Evolutionary conservation across 2,888 invertebrate species (phyloP).

Genomic region (Strigamia maritima): DNA sequence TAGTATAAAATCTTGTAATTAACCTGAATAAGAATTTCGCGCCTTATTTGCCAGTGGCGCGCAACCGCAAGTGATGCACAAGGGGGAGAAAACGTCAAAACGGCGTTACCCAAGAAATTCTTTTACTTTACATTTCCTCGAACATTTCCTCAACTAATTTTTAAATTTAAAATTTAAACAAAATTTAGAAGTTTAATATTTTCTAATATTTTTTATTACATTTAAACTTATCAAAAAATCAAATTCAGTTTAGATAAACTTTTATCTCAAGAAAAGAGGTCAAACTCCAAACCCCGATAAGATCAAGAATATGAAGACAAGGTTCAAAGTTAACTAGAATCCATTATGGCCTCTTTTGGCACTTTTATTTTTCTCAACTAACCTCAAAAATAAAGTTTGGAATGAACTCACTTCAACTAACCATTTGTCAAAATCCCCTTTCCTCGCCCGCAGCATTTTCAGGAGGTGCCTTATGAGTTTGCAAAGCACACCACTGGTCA

Average conservation of each 20-base stretch:
- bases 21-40: no score
- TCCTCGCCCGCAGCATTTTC: neutral
- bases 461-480: slow-evolving; percentile 7
- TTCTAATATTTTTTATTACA: no score
- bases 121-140: no score
- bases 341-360: neutral
- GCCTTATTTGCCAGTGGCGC: no score
- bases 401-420: neutral
- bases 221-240: neutral
- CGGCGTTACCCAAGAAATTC: no score
- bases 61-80: no score
- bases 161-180: neutral
- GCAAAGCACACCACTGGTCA: neutral
- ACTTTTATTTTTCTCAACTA: neutral
- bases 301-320: neutral
- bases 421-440: neutral
- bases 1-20: no score
- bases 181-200: neutral
- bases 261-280: neutral
- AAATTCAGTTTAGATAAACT: neutral
- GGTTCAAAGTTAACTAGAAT: neutral
- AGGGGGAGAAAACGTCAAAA: no score
- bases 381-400: neutral
- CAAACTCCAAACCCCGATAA: neutral
- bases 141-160: no score